Evolutionary conservation across 2,888 invertebrate genomes (phyloP), one percentile per base, ranked within the genome.

Genomic region (Siphonodentalium dalli): DNA sequence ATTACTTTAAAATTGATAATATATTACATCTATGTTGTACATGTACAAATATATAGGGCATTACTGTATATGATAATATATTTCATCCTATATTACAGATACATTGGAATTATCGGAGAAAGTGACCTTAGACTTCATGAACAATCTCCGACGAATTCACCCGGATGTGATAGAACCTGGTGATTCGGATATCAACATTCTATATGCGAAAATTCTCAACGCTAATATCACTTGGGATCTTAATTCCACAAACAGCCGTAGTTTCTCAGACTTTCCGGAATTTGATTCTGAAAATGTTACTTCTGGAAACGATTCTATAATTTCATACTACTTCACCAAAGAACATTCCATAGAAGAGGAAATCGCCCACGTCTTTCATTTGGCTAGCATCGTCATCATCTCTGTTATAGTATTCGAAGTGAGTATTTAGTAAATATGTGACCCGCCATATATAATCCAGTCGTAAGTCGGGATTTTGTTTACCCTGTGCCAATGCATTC

Each of bases 331-430:
- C n/a, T n/a, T n/a, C n/a, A n/a, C 38, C n/a, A 40, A 47, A 9
- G 45, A 35, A 8, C 58, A 66, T 42, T 58, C 64, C 37, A 55
- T 71, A 23, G 63, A 71, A 43, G 71, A 69, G 47, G 53, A 65
- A 9, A 69, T 75, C 38, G 75, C 73, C 38, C 71, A 74, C 47
- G 68, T 69, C n/a, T 70, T 70, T 43, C 75, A 75, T 54, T 66
- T 68, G 42, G 68, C 67, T 40, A 75, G 75, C 58, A 65, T 74
- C 35, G 57, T 71, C 9, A 68, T 75, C 33, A 45, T 75, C 37
- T 67, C 66, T 28, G 53, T 72, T 18, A 59, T 75, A 6, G 54
- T 71, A 28, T 41, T 72, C 31, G 69, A 74, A 69, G 75, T 75
- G 48, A 59, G 69, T 58, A 33, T 38, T 9, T 28, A n/a, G n/a